Base-by-base conservation (phyloP, 2,797 vertebrate species). In the Microctenopoma steveboyesi region DNA sequence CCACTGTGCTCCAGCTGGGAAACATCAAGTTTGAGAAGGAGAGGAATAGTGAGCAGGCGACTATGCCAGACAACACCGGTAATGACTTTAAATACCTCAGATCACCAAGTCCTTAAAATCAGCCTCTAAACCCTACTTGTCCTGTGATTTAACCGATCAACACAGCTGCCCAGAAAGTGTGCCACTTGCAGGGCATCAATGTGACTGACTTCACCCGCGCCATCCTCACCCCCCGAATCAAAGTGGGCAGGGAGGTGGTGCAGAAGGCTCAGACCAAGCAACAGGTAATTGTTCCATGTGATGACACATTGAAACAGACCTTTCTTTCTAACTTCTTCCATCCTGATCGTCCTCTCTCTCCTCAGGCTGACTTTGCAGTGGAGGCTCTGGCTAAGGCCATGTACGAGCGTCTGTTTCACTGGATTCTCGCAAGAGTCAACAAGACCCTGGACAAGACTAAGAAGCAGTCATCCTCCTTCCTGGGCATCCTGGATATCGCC, bases 181-280 rank as follows among this genome's bases (percentile, higher is more conserved):
- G 96, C 65, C 98, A 98, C 91, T 93, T 99, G 78, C 94, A 96
- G 88, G 96, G 97, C 30, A 96, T 99, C 83, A 97, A 96, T 0
- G 96, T 99, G 91, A 98, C 96, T 0, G 97, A 99, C 86, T 98
- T 99, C 91, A 98, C 96, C 66, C 94, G 97, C 15, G 92, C 95
- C 65, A 96, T 99, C 73, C 94, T 99, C 65, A 97, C 96, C 0
- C 98, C 98, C 2, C 92, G 97, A 12, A 99, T 99, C 87, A 99
- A 99, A 91, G 98, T 99, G 0, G 98, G 97, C 45, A 87, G 98
- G 64, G 98, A 99, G 43, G 95, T 98, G 51, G 98, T 99, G 13
- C 98, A 99, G 91, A 99, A 99, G 88, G 98, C 98, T 11, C 98
- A 99, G 93, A 99, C 97, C 64, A 99, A 99, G 84, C 97, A 99